Evolutionary conservation across 2,888 invertebrate species (phyloP), one percentile per base, ranked within the genome.

Genomic region (Seira ritae): DNA sequence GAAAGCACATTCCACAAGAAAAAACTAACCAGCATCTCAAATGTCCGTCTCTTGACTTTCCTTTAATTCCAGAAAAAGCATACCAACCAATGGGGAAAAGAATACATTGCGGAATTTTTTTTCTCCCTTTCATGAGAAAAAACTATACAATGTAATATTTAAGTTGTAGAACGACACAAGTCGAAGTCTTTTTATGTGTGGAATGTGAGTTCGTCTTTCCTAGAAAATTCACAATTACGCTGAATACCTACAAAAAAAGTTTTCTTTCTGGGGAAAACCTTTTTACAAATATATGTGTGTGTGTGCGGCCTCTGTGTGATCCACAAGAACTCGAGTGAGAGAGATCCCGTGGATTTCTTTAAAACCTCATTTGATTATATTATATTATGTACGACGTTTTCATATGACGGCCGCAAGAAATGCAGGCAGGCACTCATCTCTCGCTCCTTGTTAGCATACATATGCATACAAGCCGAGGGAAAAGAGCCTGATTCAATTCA

Each of bases 1-100:
- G 42, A 42, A 42, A 20, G 70, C 76, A 60, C 77, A 78, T 78
- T 78, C 78, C 78, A 70, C 65, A 70, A 71, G n/a, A n/a, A n/a
- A n/a, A 70, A 71, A 42, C 6, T 78, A 78, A 71, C 71, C 66
- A 42, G 42, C 12, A 78, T 72, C 72, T 71, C 72, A 72, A 72
- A 50, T 72, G 72, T 72, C 72, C 72, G 72, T 72, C 72, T 4
- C 23, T n/a, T n/a, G n/a, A n/a, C n/a, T n/a, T 72, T 31, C 31
- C 60, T 72, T 50, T 72, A 23, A 50, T 23, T 72, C 60, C 60
- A 24, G 6, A 23, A 12, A 69, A 72, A 62, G 24, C 72, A 72
- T 55, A 55, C 37, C 1, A 17, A 50, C 55, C n/a, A n/a, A n/a
- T n/a, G 55, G n/a, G 31, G 10, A 23, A 42, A 42, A 42, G 42